phyloP scores from a whole-genome alignment of 2,888 invertebrate genomes.

The Orthosia gracilis region DNA sequence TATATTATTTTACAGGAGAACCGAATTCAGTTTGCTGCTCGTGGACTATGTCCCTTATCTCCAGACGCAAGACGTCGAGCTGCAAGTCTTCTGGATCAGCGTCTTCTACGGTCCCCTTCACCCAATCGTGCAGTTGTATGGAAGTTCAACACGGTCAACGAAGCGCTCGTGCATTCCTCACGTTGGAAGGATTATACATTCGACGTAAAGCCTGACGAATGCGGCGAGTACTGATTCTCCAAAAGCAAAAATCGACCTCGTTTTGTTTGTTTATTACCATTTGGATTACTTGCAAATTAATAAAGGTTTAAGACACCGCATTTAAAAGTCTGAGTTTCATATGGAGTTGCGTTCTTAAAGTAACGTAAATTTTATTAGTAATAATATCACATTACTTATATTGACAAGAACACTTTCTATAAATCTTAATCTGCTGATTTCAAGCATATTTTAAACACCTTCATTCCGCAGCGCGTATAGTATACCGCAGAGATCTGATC shows the following conservation, averaged over 20 bases:
- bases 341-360: background rate
- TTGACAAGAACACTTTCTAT: constrained; percentile 25
- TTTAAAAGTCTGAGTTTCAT: constrained; percentile 1
- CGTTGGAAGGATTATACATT: constrained; percentile 84
- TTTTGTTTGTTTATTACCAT: constrained; percentile 29
- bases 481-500: constrained; percentile 83
- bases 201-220: constrained; percentile 71
- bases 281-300: constrained; percentile 47
- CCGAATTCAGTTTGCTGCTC: constrained; percentile 69
- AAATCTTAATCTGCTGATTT: constrained; percentile 28
- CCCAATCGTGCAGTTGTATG: constrained; percentile 75
- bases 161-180: constrained; percentile 81
- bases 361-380: background rate
- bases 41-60: constrained; percentile 80
- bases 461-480: constrained; percentile 72
- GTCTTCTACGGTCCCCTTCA: constrained; percentile 75
- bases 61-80: constrained; percentile 81
- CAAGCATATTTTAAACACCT: constrained; percentile 72
- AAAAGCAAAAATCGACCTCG: background rate
- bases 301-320: constrained; percentile 55
- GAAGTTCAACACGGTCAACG: constrained; percentile 88
- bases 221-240: constrained; percentile 62
- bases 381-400: constrained; percentile 43
- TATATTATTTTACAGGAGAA: constrained; percentile 70
- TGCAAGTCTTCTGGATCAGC: constrained; percentile 80